These are phyloP conservation scores for Cacatua alba DNA, from an alignment of 2,113 vertebrate genomes.

Conservation along the genomic window DNA sequence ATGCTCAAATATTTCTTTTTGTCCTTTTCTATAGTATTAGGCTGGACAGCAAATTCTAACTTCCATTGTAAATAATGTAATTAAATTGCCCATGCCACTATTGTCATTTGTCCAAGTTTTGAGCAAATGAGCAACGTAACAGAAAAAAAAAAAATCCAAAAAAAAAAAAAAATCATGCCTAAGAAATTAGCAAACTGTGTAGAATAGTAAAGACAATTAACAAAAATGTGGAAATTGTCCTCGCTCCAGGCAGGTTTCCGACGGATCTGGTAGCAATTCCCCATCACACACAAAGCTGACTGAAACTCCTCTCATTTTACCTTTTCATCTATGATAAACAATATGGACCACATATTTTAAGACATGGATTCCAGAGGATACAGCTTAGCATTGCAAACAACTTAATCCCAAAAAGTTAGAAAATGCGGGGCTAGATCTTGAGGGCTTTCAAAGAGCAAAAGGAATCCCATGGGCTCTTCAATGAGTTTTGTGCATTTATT, in stretches of 20 bases:
- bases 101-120: neutral
- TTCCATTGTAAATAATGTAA: constrained; percentile 22
- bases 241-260: neutral
- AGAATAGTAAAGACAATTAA: constrained; percentile 5
- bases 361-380: neutral
- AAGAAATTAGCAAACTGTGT: neutral
- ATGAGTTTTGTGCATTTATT: neutral
- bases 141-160: neutral
- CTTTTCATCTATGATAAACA: neutral
- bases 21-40: neutral
- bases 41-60: neutral
- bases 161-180: fast-evolving
- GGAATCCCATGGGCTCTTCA: neutral
- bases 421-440: neutral
- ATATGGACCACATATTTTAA: neutral
- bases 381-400: neutral
- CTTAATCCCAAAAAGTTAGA: neutral
- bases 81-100: constrained; percentile 25
- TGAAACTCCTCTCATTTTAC: neutral
- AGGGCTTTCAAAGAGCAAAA: neutral
- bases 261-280: neutral
- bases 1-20: constrained; percentile 31
- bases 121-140: neutral
- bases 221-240: neutral
- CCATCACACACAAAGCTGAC: neutral